Evolutionary conservation across 2,113 vertebrate species (phyloP), one percentile per base, ranked within the genome.

Genomic region (Gallinago media): DNA sequence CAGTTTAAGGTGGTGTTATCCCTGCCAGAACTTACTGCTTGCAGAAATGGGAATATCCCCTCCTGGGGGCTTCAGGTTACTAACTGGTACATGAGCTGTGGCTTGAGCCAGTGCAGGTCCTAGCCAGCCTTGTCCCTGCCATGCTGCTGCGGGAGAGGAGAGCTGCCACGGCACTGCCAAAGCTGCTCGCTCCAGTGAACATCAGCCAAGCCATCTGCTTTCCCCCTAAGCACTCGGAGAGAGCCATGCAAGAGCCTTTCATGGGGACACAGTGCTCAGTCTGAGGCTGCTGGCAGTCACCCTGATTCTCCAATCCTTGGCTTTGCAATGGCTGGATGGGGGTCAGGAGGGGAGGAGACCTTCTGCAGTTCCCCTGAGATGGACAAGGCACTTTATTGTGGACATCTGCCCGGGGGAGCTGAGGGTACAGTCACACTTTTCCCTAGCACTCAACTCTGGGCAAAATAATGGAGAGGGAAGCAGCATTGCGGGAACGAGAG

Each of bases 71-170:
- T 93, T 27, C 13, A 15, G 13, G 5, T 77, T 89, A 34, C 55
- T n/a, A 47, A 2, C 25, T 74, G 12, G 42, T n/a, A 16, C 21
- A 15, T 15, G 46, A 87, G 23, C 50, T 84, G 59, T 12, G 6
- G 11, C 31, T 74, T 77, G 20, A 87, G 68, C 36, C 5, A 3
- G 31, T 62, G 65, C 12, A 80, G 36, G 8, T 87, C 49, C 68
- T 65, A 61, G 73, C 15, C 11, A 77, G 26, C 50, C 59, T 85
- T 74, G 40, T 3, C n/a, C 63, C 14, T 3, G 2, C 23, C 2
- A 1, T 54, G 36, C 18, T 0, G 1, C 68, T 66, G 63, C 0
- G 0, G 20, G 20, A 52, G 15, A 6, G 17, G 14, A 92, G 50
- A 47, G 14, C 34, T 92, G 46, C 50, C n/a, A 32, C 0, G 2